A percentile compares a stretch with the other conserved stretches of the same genome.
phyloP scores from a whole-genome alignment of 2,113 vertebrate genomes.

The Theropithecus gelada region DNA sequence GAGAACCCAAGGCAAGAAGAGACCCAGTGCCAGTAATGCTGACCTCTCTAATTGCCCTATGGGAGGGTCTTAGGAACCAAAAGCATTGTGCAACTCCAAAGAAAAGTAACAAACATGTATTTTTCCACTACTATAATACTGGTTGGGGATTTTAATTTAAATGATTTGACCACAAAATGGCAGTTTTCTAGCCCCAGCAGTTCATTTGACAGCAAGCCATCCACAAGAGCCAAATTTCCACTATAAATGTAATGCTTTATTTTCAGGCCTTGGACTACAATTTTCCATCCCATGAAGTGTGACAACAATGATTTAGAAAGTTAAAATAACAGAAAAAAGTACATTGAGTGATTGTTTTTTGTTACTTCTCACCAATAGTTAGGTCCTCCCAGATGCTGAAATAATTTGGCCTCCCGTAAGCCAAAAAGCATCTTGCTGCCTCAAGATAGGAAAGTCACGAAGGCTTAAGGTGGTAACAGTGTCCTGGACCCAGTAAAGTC shows the following conservation, averaged over 20 bases:
- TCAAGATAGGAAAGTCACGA: neutral
- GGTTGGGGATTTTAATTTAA: neutral
- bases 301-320: slow-evolving; percentile 62
- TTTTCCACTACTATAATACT: too few species aligned
- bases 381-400: slow-evolving; percentile 52
- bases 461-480: neutral
- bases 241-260: slow-evolving; percentile 34
- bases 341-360: slow-evolving; percentile 62
- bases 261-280: slow-evolving; percentile 56
- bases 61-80: neutral
- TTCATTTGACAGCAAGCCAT: neutral
- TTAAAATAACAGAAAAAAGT: slow-evolving; percentile 58
- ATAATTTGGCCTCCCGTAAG: neutral
- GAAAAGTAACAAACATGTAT: too few species aligned
- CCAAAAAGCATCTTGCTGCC: slow-evolving; percentile 47
- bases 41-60: neutral
- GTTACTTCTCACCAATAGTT: slow-evolving; percentile 52
- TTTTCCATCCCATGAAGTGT: slow-evolving; percentile 42
- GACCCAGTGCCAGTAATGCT: neutral
- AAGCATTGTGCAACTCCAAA: too few species aligned
- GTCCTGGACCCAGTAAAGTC: neutral
- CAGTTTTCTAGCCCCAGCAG: neutral
- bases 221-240: slow-evolving; percentile 24
- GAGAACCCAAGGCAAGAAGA: neutral
- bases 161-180: neutral